Conservation (phyloP, 2,888 invertebrate genomes). For the Leucophenga montana region DNA sequence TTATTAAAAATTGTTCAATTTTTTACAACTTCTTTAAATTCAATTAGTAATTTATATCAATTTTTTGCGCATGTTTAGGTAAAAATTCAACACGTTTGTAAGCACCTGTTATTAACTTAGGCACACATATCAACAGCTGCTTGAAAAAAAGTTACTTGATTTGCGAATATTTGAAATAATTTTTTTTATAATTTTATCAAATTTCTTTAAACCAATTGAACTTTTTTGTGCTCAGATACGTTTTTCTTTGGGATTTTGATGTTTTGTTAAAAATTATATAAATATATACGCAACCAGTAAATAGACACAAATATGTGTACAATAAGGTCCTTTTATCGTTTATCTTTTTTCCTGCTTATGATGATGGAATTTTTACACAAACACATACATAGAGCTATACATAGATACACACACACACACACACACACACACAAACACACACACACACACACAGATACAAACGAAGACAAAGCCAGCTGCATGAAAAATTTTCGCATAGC, state of each 20-base stretch:
- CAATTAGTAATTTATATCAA: too few relatives aligned
- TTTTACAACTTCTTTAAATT: too few relatives aligned
- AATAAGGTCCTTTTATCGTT: conserved; percentile 45
- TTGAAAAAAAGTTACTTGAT: too few relatives aligned
- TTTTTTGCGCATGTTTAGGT: too few relatives aligned
- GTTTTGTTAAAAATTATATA: conserved; percentile 16
- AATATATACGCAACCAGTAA: conserved; percentile 17
- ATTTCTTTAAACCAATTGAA: background rate
- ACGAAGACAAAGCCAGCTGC: conserved; percentile 40
- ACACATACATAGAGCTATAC: conserved; percentile 31
- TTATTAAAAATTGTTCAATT: too few relatives aligned
- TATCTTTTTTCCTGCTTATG: conserved; percentile 42
- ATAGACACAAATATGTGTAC: conserved; percentile 59
- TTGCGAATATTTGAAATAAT: too few relatives aligned
- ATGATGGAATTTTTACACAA: conserved; percentile 61
- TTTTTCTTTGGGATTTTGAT: background rate
- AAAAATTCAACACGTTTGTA: too few relatives aligned
- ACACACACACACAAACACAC: conserved; percentile 42
- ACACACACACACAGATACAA: conserved; percentile 30
- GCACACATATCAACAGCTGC: too few relatives aligned
- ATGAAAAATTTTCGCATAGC: conserved; percentile 48
- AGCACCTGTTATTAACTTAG: too few relatives aligned
- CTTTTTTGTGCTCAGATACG: background rate
- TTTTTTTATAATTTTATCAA: background rate
- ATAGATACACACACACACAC: conserved; percentile 23